Conservation (phyloP, 1,140 invertebrate genomes). For the Lepidurus couesii region DNA sequence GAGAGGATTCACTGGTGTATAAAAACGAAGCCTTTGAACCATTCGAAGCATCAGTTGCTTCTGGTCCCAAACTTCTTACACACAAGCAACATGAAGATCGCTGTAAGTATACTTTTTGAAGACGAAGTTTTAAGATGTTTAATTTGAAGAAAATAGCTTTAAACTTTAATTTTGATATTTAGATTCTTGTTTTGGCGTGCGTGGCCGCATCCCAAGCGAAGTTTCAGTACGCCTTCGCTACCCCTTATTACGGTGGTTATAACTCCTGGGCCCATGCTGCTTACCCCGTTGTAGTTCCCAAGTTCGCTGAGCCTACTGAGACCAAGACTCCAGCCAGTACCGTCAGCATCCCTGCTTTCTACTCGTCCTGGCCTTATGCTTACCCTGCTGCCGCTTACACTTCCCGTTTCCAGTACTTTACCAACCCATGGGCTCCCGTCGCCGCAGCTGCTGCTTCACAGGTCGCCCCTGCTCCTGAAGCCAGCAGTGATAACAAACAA, state of each 20-base stretch:
- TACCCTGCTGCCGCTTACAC: conserved; percentile 42
- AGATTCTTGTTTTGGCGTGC: not conserved
- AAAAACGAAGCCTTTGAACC: not conserved
- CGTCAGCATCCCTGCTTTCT: conserved; percentile 39
- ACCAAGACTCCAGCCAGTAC: conserved; percentile 45
- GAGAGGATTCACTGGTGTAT: not conserved
- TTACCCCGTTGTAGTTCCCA: conserved; percentile 42
- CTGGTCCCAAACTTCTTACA: not conserved
- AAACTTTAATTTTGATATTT: not conserved
- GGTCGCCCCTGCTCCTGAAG: conserved; percentile 24
- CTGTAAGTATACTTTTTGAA: conserved; percentile 35
- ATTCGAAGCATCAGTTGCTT: not conserved
- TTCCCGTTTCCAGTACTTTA: conserved; percentile 35
- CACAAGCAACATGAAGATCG: conserved; percentile 39
- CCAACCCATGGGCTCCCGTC: conserved; percentile 36
- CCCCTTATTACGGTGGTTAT: conserved; percentile 34
- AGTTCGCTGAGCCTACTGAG: conserved; percentile 44
- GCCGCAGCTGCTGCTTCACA: conserved; percentile 39
- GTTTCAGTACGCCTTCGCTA: conserved; percentile 6
- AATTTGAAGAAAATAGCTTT: too few relatives aligned
- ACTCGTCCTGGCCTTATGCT: conserved; percentile 32
- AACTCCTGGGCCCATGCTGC: conserved; percentile 40
- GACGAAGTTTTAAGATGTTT: too few relatives aligned
- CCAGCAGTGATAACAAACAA: not conserved
- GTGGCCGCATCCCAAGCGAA: conserved; percentile 16